Percentiles rank a stretch among this genome's conserved stretches.
phyloP scores from a whole-genome alignment of 2,888 invertebrate species.

The Eristalis pertinax region DNA sequence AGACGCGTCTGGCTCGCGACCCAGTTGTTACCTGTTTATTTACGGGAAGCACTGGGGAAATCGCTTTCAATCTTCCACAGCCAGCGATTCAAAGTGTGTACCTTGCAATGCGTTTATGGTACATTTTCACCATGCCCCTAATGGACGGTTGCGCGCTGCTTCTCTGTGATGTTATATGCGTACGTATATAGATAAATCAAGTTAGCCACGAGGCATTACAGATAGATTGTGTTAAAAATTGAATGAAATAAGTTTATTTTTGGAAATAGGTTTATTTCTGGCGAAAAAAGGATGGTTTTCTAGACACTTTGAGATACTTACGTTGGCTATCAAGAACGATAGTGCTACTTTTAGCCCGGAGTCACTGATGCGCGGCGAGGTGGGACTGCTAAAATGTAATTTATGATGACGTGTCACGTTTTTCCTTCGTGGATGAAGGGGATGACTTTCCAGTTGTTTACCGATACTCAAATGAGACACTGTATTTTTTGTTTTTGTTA shows the following conservation, averaged over 20 bases:
- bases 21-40: conserved; percentile 33
- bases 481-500: not conserved
- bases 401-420: not conserved
- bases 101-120: not conserved
- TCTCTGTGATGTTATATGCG: not conserved
- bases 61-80: conserved; percentile 19
- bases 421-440: not conserved
- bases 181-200: conserved; percentile 31
- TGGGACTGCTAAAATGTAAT: not conserved
- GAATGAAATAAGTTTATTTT: conserved; percentile 39
- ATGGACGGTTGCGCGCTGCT: too few relatives aligned
- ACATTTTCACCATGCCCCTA: not conserved
- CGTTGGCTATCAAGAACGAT: conserved; percentile 8
- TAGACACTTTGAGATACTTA: not conserved
- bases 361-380: not conserved
- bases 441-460: not conserved
- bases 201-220: conserved; percentile 20
- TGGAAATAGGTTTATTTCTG: conserved; percentile 24
- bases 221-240: conserved; percentile 24
- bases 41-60: conserved; percentile 12
- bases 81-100: not conserved
- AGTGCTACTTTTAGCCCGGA: conserved; percentile 1
- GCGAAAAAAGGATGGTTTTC: not conserved
- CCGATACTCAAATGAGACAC: not conserved
- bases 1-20: conserved; percentile 24